Base-by-base conservation (phyloP, 2,888 invertebrate genomes). In the Drosophila picticornis region DNA sequence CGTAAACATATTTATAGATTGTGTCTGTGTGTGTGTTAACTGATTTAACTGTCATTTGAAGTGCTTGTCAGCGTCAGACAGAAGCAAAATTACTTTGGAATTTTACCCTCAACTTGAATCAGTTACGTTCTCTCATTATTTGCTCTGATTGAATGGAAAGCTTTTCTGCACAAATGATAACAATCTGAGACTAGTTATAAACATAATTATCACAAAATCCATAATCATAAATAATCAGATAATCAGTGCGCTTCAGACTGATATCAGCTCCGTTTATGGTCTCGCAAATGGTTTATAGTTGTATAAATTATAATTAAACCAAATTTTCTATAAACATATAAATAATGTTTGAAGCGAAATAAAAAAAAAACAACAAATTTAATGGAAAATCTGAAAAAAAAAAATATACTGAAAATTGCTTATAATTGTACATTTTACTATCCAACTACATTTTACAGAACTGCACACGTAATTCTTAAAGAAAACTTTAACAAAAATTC, bases 11-110 rank as follows among this genome's bases (percentile, higher is more conserved):
- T 70, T 58, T 62, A 55, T 50, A 69, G 58, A 66, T 55, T 27
- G 16, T 25, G 29, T n/a, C 16, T 36, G 38, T 36, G 25, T 46
- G 11, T 29, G 58, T 57, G 10, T 32, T 32, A 64, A 51, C 63
- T 50, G 43, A 50, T 38, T 34, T 32, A 43, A 31, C 66, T 55
- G 72, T 60, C 77, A 66, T 9, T 58, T 53, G 29, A 63, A 60
- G 56, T 22, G 31, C 52, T 52, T 76, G 72, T 77, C 72, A 72
- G 16, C 46, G 52, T 4, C 77, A 72, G 57, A 10, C 19, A 4
- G 31, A 19, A 52, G 29, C 22, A 38, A 22, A 16, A 50, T 40
- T 13, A n/a, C 25, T n/a, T 11, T 16, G 29, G 38, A 71, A 48
- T 36, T 46, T 46, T 51, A 40, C 51, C 43, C 38, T 13, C n/a